A percentile compares a stretch with the other conserved stretches of the same genome.
These are phyloP conservation scores for Osmoderma eremita DNA, from an alignment of 2,888 invertebrate species.

Conservation along the genomic window DNA sequence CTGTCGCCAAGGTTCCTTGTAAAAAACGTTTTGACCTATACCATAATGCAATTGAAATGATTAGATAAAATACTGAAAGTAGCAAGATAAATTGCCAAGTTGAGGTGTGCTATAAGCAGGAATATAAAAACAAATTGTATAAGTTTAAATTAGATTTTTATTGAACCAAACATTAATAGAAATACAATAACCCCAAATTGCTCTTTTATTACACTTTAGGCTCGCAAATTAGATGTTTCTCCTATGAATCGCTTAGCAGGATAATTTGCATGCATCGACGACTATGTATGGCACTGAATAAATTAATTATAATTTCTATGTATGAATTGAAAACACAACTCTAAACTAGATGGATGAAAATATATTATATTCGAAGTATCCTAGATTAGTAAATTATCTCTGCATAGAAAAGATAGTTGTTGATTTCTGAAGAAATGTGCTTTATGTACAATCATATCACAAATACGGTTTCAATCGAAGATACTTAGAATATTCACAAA, in stretches of 20 bases:
- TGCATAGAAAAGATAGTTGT: conserved; percentile 32
- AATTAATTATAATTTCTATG: conserved; percentile 8
- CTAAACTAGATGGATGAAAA: conserved; percentile 27
- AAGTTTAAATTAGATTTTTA: conserved; percentile 29
- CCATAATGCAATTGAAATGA: too few relatives aligned
- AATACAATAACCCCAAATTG: conserved; percentile 31
- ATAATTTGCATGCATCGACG: conserved; percentile 30
- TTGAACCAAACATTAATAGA: conserved; percentile 24
- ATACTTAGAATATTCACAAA: conserved; percentile 31
- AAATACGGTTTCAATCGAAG: conserved; percentile 29
- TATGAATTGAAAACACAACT: conserved; percentile 34
- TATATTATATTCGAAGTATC: conserved; percentile 29
- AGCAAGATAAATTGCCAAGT: too few relatives aligned
- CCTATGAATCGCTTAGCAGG: conserved; percentile 31
- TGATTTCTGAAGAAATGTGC: conserved; percentile 28
- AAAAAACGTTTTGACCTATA: too few relatives aligned
- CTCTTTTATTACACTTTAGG: conserved; percentile 23
- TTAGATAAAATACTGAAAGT: too few relatives aligned
- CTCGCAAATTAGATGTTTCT: conserved; percentile 22
- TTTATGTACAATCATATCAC: conserved; percentile 35
- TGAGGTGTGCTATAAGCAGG: too few relatives aligned
- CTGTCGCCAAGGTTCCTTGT: too few relatives aligned
- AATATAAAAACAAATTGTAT: too few relatives aligned
- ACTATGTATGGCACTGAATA: conserved; percentile 17
- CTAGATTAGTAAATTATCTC: conserved; percentile 31